Base-by-base conservation (phyloP, 1,140 invertebrate genomes). In the Ganaspis sp. region DNA sequence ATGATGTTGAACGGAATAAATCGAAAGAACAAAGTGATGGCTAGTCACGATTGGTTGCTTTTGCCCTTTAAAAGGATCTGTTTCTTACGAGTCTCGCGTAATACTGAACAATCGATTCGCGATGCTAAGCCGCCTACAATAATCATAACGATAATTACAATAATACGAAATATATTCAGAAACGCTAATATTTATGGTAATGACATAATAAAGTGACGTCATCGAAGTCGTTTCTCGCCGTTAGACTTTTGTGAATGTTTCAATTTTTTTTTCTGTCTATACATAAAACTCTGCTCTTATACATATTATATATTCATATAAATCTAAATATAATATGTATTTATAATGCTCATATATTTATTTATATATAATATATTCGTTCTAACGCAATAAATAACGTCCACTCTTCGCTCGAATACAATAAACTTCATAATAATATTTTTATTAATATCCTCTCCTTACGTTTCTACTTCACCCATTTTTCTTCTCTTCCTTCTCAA, bases 321-420 rank as follows among this genome's bases (percentile, higher is more conserved):
- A 71, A 77, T 81, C 58, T 81, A 79, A 76, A 79, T 83, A 81
- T 78, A 76, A 73, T 80, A 81, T 81, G 69, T 81, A 79, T 82
- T 78, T 82, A 77, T 81, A 49, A 74, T 76, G 42, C 58, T 45
- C 73, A 70, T 72, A 75, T 78, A 70, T 72, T 49, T 73, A 73
- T 77, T 49, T 78, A 75, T 76, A 79, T 79, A 79, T 79, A 79
- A 71, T 76, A 64, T 76, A 75, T 70, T 79, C 69, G 38, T 76
- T 71, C 72, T 79, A 79, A 76, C 72, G 23, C 58, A 79, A 79
- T 76, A 11, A 45, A 76, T 79, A 79, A 79, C 74, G 72, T 76
- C 38, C 37, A 72, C 42, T 5, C 72, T 73, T 73, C 69, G 21
- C 54, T 75, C 21, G 19, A 23, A 64, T 17, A 69, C 54, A 72